Evolutionary conservation across 2,888 invertebrate species (phyloP).

Genomic region (Drosophila peninsularis): DNA sequence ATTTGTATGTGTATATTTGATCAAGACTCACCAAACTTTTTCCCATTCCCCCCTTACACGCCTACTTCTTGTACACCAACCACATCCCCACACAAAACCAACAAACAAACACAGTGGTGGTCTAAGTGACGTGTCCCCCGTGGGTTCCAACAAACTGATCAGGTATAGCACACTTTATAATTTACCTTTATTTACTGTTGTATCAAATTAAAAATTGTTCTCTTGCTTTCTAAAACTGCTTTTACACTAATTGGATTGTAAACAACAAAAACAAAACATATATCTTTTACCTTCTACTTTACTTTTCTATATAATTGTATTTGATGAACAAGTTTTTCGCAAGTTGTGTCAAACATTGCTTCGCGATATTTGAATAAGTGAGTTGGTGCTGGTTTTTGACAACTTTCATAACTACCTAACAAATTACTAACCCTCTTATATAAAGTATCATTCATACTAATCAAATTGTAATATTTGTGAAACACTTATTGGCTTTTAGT

Average conservation of each 20-base stretch:
- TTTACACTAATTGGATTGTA: conserved; percentile 65
- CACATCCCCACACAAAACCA: conserved; percentile 43
- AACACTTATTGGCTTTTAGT: conserved; percentile 49
- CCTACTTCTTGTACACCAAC: conserved; percentile 54
- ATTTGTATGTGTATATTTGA: conserved; percentile 14
- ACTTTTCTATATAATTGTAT: conserved; percentile 53
- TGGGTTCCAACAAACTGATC: conserved; percentile 86
- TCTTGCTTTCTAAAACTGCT: conserved; percentile 61
- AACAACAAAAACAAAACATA: conserved; percentile 14
- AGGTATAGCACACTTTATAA: conserved; percentile 84
- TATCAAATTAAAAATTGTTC: conserved; percentile 45
- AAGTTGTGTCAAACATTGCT: conserved; percentile 84
- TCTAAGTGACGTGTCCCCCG: conserved; percentile 84
- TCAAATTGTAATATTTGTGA: conserved; percentile 38
- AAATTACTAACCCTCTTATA: conserved; percentile 48
- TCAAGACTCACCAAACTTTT: conserved; percentile 63
- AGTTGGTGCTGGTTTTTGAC: conserved; percentile 80
- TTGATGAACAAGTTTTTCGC: conserved; percentile 81
- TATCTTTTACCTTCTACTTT: conserved; percentile 45
- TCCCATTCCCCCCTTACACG: conserved; percentile 67
- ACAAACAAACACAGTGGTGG: conserved; percentile 80
- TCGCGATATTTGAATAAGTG: conserved; percentile 84
- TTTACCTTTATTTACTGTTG: conserved; percentile 45
- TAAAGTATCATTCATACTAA: conserved; percentile 43
- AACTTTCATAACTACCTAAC: conserved; percentile 37